These are phyloP conservation scores for Steatornis caripensis DNA, from an alignment of 2,113 vertebrate species.

Conservation along the genomic window DNA sequence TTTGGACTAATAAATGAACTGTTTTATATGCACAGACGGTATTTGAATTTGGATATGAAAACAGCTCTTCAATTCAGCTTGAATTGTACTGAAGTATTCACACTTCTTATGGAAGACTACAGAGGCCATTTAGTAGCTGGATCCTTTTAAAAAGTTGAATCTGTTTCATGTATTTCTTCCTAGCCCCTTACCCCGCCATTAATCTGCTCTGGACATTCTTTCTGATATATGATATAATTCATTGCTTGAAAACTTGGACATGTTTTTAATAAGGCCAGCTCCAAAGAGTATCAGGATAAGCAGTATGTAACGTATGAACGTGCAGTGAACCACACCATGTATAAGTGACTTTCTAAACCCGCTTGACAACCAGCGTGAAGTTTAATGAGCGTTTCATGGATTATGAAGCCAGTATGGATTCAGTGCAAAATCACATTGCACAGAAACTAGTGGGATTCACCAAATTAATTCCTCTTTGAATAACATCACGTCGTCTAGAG, in stretches of 20 bases:
- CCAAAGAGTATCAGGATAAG: background rate
- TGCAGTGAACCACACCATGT: background rate
- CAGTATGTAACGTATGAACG: background rate
- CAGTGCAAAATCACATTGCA: background rate
- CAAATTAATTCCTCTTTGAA: background rate
- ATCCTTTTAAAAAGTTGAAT: slow-evolving; percentile 63
- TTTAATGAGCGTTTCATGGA: background rate
- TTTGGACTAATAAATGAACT: slow-evolving; percentile 72
- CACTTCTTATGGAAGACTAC: slow-evolving; percentile 73
- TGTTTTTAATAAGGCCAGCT: slow-evolving; percentile 18
- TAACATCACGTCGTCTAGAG: background rate
- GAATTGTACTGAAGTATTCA: slow-evolving; percentile 73
- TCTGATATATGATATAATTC: slow-evolving; percentile 14
- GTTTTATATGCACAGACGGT: slow-evolving; percentile 70
- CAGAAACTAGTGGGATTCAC: background rate
- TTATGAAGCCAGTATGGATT: background rate
- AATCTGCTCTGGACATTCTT: slow-evolving; percentile 45
- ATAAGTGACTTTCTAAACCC: background rate
- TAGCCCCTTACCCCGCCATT: slow-evolving; percentile 42
- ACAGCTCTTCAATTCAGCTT: slow-evolving; percentile 68
- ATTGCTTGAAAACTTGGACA: slow-evolving; percentile 24
- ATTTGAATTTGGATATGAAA: slow-evolving; percentile 75
- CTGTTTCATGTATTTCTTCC: slow-evolving; percentile 68
- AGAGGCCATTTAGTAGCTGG: slow-evolving; percentile 69
- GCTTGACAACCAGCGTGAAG: background rate